Evolutionary conservation across 1,140 invertebrate species (phyloP).

Genomic region (Hypothenemus hampei): DNA sequence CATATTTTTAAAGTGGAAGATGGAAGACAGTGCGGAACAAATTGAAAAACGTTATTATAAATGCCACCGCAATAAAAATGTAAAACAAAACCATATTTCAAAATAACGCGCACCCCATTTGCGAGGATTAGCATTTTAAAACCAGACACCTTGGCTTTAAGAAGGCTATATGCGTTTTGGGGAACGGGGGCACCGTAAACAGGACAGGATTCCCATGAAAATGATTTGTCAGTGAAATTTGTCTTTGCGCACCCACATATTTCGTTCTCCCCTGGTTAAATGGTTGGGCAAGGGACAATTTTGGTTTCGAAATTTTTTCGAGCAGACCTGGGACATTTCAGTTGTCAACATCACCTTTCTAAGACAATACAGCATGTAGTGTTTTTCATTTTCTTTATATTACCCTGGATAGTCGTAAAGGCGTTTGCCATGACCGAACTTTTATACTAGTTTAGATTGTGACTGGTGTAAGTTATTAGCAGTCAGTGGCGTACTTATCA

Average conservation of each 20-base stretch:
- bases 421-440: constrained; percentile 77
- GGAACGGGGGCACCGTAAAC: constrained; percentile 13
- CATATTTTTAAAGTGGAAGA: constrained; percentile 15
- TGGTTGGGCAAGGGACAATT: no score
- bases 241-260: no score
- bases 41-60: constrained; percentile 47
- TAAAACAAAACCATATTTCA: constrained; percentile 47
- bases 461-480: constrained; percentile 34
- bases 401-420: constrained; percentile 74
- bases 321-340: constrained; percentile 10
- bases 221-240: no score
- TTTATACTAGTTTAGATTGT: constrained; percentile 48
- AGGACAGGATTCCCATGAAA: constrained; percentile 16
- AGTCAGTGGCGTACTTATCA: constrained; percentile 6
- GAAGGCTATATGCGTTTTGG: constrained; percentile 31
- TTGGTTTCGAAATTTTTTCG: no score
- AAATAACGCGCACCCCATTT: constrained; percentile 47
- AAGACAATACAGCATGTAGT: constrained; percentile 48
- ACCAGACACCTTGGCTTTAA: constrained; percentile 46
- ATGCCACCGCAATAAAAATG: constrained; percentile 47
- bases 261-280: no score
- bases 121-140: constrained; percentile 48
- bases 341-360: constrained; percentile 43
- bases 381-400: constrained; percentile 85
- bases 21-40: constrained; percentile 30